Evolutionary conservation across 30 jellyfish, hydroid and myxozoan species (phyloP).

Genomic region (Turritopsis rubra): DNA sequence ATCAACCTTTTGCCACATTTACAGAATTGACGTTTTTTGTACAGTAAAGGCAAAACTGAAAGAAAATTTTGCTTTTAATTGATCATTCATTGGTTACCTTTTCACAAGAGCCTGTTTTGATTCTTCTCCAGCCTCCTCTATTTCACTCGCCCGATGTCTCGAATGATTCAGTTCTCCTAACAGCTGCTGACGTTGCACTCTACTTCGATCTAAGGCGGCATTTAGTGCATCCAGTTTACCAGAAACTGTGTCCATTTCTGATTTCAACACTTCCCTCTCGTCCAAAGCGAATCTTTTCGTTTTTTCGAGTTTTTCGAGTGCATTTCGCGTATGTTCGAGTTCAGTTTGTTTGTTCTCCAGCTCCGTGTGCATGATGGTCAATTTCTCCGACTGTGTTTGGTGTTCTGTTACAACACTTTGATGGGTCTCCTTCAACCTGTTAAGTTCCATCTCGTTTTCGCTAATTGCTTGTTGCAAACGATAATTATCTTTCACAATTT

Average conservation of each 20-base stretch:
- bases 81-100: not conserved
- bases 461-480: not conserved
- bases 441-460: conserved; percentile 3
- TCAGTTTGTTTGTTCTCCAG: not conserved
- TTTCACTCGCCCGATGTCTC: conserved; percentile 4
- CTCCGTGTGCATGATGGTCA: not conserved
- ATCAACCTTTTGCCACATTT: too few relatives aligned
- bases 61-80: too few relatives aligned
- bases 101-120: conserved; percentile 10
- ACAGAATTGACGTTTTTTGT: not conserved
- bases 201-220: not conserved
- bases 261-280: conserved; percentile 18
- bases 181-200: conserved; percentile 32
- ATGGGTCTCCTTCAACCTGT: not conserved
- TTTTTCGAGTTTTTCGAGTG: conserved; percentile 1
- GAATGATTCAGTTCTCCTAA: conserved; percentile 19
- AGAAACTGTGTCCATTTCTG: conserved; percentile 14
- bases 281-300: not conserved
- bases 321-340: not conserved
- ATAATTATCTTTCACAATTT: not conserved
- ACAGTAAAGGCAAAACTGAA: not conserved
- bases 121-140: conserved; percentile 16
- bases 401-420: not conserved
- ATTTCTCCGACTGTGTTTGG: not conserved
- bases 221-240: conserved; percentile 13